Percentiles rank a stretch among this genome's conserved stretches.
phyloP scores from a whole-genome alignment of 2,888 invertebrate species.

The Hedya salicella region DNA sequence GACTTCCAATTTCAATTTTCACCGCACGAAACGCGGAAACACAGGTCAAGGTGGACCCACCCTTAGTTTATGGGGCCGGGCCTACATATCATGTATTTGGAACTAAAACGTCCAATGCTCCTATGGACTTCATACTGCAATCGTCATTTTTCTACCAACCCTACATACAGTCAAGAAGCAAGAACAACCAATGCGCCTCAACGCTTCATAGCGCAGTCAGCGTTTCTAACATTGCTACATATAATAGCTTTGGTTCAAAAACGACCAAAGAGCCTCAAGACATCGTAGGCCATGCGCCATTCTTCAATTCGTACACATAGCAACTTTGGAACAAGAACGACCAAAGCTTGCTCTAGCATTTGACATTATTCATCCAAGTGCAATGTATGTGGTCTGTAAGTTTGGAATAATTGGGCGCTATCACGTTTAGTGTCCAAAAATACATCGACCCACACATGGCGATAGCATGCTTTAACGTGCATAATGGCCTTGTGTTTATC shows the following conservation, averaged over 20 bases:
- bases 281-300: too few relatives aligned
- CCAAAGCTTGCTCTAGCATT: background rate
- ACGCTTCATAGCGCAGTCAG: too few relatives aligned
- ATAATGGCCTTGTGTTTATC: background rate
- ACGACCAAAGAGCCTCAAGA: too few relatives aligned
- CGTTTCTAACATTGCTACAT: too few relatives aligned
- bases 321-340: background rate
- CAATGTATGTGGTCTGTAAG: background rate
- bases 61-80: conserved; percentile 22
- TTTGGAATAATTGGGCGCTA: conserved; percentile 7
- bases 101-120: too few relatives aligned
- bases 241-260: too few relatives aligned
- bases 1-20: conserved; percentile 5
- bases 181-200: too few relatives aligned
- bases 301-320: too few relatives aligned
- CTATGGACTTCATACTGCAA: too few relatives aligned
- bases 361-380: background rate
- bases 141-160: too few relatives aligned
- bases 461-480: background rate
- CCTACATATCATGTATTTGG: background rate
- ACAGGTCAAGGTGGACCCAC: conserved; percentile 29
- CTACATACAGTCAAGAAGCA: too few relatives aligned
- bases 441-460: background rate
- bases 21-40: conserved; percentile 13
- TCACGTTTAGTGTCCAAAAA: conserved; percentile 1